Evolutionary conservation across 2,797 vertebrate species (phyloP).

Genomic region (Characodon lateralis): DNA sequence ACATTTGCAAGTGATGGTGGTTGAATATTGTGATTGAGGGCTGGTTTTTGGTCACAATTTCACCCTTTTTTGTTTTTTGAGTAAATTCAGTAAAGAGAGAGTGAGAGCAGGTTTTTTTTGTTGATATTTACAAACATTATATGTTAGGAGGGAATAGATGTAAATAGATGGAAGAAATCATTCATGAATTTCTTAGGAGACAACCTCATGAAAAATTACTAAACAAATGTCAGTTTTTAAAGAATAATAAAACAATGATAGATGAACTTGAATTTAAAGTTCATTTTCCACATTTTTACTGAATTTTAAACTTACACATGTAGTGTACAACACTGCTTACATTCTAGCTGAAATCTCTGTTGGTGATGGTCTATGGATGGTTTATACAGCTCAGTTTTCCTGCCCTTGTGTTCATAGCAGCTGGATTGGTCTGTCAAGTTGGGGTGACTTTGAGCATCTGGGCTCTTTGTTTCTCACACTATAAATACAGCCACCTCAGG

Average conservation of each 20-base stretch:
- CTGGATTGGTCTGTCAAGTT: background rate
- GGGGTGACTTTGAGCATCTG: background rate
- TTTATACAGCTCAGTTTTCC: background rate
- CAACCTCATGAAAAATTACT: background rate
- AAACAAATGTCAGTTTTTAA: background rate
- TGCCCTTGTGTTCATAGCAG: background rate
- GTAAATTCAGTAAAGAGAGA: background rate
- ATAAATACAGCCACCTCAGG: background rate
- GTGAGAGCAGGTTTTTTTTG: background rate
- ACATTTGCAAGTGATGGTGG: background rate
- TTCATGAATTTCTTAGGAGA: background rate
- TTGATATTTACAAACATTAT: background rate
- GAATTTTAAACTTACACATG: background rate
- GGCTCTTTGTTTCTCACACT: conserved; percentile 1
- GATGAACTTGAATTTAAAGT: background rate
- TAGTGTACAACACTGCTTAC: background rate
- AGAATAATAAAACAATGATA: background rate
- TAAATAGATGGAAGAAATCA: background rate
- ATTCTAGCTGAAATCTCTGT: background rate
- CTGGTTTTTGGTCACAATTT: background rate
- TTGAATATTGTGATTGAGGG: background rate
- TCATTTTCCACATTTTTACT: background rate
- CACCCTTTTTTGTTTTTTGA: background rate
- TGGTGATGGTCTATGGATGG: background rate
- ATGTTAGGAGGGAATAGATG: background rate